A percentile compares a stretch with the other conserved stretches of the same genome.
Evolutionary conservation across 2,797 vertebrate species (phyloP).

Genomic region (Kryptopterus vitreolus): DNA sequence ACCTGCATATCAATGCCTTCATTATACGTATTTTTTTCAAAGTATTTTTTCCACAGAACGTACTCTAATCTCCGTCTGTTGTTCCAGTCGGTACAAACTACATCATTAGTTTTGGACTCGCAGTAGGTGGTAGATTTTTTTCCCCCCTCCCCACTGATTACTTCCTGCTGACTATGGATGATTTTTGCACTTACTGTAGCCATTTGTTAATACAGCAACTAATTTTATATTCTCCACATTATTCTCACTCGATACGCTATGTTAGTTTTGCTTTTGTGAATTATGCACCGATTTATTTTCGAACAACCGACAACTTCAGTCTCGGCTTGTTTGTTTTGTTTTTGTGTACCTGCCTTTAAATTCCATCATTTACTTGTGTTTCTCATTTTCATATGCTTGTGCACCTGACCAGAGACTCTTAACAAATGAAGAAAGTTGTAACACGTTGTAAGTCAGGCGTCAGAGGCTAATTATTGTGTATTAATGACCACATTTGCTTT

Average conservation of each 20-base stretch:
- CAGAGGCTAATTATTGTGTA: not conserved
- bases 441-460: too few species aligned
- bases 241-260: conserved; percentile 35
- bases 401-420: not conserved
- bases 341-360: conserved; percentile 8
- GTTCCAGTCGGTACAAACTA: not conserved
- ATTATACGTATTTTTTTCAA: not conserved
- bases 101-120: not conserved
- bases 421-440: not conserved
- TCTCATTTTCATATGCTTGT: conserved; percentile 42
- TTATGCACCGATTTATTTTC: conserved; percentile 32
- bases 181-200: not conserved
- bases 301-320: not conserved
- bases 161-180: not conserved
- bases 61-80: not conserved
- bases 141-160: not conserved
- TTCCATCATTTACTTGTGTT: conserved; percentile 20
- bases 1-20: not conserved
- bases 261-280: conserved; percentile 27
- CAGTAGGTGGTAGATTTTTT: not conserved
- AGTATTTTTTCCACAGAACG: not conserved
- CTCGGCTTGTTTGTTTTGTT: not conserved
- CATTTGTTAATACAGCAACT: not conserved
- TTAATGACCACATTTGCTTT: too few species aligned
- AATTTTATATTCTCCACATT: not conserved